A percentile compares a stretch with the other conserved stretches of the same genome.
Conservation (phyloP, 92 coral and sea anemone species). For the Anthopleura xanthogrammica region DNA sequence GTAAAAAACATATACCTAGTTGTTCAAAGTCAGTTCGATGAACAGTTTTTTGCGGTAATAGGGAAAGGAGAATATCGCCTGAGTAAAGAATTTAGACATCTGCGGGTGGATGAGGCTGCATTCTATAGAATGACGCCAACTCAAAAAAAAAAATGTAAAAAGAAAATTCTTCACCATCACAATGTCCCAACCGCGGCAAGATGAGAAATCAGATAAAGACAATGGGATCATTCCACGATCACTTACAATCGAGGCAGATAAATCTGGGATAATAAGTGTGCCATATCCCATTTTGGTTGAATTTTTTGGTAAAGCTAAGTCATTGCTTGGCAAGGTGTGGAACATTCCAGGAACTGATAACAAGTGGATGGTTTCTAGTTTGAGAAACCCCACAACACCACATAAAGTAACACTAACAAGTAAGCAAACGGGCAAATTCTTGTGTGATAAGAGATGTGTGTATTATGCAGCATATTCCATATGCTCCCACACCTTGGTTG, state of each 20-base stretch:
- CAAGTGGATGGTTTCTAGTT: conserved; percentile 27
- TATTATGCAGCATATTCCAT: conserved; percentile 16
- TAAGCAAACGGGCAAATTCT: neutral
- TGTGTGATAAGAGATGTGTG: conserved; percentile 12
- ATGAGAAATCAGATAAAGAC: neutral
- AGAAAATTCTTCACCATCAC: conserved; percentile 40
- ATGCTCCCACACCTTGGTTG: conserved; percentile 27
- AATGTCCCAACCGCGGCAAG: conserved; percentile 34
- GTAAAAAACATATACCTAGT: conserved; percentile 9
- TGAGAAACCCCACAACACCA: conserved; percentile 16
- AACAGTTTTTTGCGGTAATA: conserved; percentile 59
- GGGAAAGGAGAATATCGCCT: conserved; percentile 56
- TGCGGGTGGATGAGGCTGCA: conserved; percentile 45
- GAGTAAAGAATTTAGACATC: conserved; percentile 39
- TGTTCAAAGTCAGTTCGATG: conserved; percentile 44
- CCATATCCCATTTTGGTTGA: conserved; percentile 45
- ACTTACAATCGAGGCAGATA: conserved; percentile 34
- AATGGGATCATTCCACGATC: no score
- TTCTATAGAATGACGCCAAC: conserved; percentile 46
- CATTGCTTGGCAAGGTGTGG: conserved; percentile 17
- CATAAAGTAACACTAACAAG: conserved; percentile 13
- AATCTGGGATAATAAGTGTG: conserved; percentile 43
- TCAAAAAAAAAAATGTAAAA: conserved; percentile 51
- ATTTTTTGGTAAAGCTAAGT: conserved; percentile 44
- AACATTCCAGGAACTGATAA: conserved; percentile 13